Base-by-base conservation (phyloP, 2,888 invertebrate species). In the Apamea sordens region DNA sequence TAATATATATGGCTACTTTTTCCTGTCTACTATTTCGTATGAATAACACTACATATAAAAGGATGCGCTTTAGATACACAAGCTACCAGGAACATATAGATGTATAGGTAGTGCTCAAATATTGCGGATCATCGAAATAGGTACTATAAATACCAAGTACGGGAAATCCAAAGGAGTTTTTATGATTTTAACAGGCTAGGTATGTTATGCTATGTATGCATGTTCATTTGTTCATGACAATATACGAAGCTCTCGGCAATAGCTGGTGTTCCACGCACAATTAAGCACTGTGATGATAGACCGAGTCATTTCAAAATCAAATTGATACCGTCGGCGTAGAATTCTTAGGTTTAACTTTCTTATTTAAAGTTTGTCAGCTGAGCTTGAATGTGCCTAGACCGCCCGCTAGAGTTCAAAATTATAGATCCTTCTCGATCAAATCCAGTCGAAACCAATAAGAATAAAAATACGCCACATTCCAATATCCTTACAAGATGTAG, bases 71-170 rank as follows among this genome's bases (percentile, higher is more conserved):
- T 18, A 73, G 36, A 82, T 59, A 76, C 72, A 69, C 59, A 32
- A 76, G 8, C 7, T 82, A 82, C 82, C 32, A 82, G 77, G 83
- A 50, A 32, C 41, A 50, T 59, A 82, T 76, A 69, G 21, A 71
- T 41, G 7, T 53, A 36, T 63, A n/a, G 44, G 61, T 18, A 63
- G 68, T 69, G 7, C 18, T 36, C 2, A 61, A 18, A 28, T 44
- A 77, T 56, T 36, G n/a, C n/a, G 3, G 50, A n/a, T 8, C n/a
- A 41, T 61, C 28, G 28, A 61, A 61, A 61, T 7, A 61, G 6
- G 28, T 61, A 28, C 61, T 61, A 28, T 15, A 28, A 7, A 15
- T 15, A 59, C 13, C 6, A 13, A 11, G 1, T 24, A 59, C n/a
- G n/a, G 13, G n/a, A n/a, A 59, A 59, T 8, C 10, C 56, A 56